Evolutionary conservation across 2,113 vertebrate species (phyloP), one percentile per base, ranked within the genome.

Genomic region (Anolis carolinensis): DNA sequence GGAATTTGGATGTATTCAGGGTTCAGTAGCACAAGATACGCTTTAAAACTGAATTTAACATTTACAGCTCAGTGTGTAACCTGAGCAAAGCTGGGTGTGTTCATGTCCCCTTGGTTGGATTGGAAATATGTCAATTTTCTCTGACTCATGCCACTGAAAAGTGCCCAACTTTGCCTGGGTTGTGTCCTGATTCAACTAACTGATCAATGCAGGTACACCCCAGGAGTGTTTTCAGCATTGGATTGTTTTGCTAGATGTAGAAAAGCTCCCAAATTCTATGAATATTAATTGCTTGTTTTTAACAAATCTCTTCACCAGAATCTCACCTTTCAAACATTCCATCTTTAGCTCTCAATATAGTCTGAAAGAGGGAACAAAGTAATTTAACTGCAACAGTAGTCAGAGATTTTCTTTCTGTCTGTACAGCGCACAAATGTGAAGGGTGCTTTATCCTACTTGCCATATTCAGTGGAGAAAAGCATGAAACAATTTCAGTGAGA

Each of bases 301-400:
- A 73, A 94, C 91, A 93, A 92, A 85, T 84, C 92, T 92, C 93
- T 93, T 92, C 93, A 27, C 86, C 71, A 84, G 75, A 18, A 65
- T 65, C 86, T 92, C 92, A 92, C 91, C 93, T 93, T 93, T 88
- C 84, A 92, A 91, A 48, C 7, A 92, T 90, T 90, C 90, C 81
- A 90, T 93, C 80, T 92, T 81, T 93, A 93, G 85, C 83, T 88
- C 85, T 88, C 92, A 90, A 13, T 84, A 91, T 92, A 93, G 95
- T 93, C 93, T 93, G 88, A 88, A 68, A 14, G 7, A 20, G 65
- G 7, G 92, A 92, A 93, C 85, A 85, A 9, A 88, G 74, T 84
- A 93, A 92, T 93, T 94, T 93, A 93, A 93, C 82, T 75, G 90
- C 92, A 89, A n/a, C 67, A 88, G 70, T 87, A 94, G 94, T 94